Percentiles rank a stretch among this genome's conserved stretches.
Evolutionary conservation across 2,888 invertebrate species (phyloP).

Genomic region (Agrotis ipsilon): DNA sequence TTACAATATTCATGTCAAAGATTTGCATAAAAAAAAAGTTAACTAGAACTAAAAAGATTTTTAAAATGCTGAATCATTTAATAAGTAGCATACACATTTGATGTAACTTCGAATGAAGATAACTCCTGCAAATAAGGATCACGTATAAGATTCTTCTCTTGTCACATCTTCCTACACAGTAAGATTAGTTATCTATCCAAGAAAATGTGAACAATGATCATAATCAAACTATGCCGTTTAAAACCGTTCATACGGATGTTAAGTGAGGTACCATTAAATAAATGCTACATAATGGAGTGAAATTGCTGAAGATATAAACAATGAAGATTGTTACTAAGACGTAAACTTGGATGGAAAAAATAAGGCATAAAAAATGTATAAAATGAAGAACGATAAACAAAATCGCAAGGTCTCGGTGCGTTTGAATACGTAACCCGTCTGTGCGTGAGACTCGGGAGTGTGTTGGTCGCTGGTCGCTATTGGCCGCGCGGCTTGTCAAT

Average conservation of each 20-base stretch:
- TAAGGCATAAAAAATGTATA: conserved; percentile 2
- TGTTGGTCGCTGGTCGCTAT: conserved; percentile 45
- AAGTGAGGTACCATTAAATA: conserved; percentile 16
- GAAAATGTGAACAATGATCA: conserved; percentile 7
- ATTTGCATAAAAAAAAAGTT: conserved; percentile 46
- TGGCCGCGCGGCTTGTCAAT: conserved; percentile 74
- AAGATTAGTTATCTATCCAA: background rate
- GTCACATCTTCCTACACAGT: background rate
- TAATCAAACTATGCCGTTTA: background rate
- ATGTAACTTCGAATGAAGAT: background rate
- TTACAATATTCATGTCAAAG: conserved; percentile 57
- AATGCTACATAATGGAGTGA: conserved; percentile 15
- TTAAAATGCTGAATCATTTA: background rate
- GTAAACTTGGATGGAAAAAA: background rate
- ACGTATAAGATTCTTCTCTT: too few relatives aligned
- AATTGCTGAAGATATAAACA: conserved; percentile 27
- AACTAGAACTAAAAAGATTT: conserved; percentile 28
- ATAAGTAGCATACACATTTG: background rate
- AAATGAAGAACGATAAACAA: conserved; percentile 12
- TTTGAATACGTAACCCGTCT: conserved; percentile 45
- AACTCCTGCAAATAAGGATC: too few relatives aligned
- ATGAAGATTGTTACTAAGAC: conserved; percentile 3
- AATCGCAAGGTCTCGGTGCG: conserved; percentile 22
- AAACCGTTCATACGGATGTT: background rate
- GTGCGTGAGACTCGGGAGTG: conserved; percentile 48